A percentile compares a stretch with the other conserved stretches of the same genome.
These are phyloP conservation scores for Regulus satrapa DNA, from an alignment of 2,113 vertebrate genomes.

Conservation along the genomic window DNA sequence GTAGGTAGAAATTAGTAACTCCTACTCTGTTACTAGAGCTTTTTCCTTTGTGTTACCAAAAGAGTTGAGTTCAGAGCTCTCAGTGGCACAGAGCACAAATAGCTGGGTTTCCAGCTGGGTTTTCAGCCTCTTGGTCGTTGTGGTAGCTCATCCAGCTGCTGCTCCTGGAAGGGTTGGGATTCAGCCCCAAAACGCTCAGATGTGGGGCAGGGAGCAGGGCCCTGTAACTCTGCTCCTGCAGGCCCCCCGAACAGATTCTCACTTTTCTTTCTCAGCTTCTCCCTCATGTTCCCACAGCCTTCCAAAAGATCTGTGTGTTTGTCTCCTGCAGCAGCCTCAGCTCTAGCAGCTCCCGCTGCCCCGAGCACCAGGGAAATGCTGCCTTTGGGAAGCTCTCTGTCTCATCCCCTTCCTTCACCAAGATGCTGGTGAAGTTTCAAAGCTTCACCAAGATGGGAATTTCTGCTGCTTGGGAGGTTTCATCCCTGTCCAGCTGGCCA, in stretches of 20 bases:
- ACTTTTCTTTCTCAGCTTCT: not conserved
- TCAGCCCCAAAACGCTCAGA: not conserved
- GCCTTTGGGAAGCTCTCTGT: not conserved
- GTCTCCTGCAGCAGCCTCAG: not conserved
- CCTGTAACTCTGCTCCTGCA: not conserved
- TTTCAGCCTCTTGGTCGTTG: not conserved
- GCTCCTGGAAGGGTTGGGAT: not conserved
- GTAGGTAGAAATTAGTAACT: constrained; percentile 31
- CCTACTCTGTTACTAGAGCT: not conserved
- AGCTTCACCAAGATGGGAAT: too few species aligned
- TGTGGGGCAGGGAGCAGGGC: accelerated
- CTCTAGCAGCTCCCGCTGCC: not conserved
- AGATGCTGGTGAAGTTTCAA: too few species aligned
- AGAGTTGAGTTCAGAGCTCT: not conserved
- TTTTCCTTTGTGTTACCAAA: not conserved
- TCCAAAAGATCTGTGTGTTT: not conserved
- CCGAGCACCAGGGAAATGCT: not conserved
- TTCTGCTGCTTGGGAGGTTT: accelerated
- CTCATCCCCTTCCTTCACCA: not conserved
- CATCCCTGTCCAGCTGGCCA: not conserved
- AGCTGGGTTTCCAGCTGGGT: not conserved
- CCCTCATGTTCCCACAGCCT: not conserved
- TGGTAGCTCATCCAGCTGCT: not conserved
- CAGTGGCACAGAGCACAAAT: not conserved
- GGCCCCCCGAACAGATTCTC: not conserved